Conservation (phyloP, 1,140 invertebrate genomes). For the Drosophila fuyamai region DNA sequence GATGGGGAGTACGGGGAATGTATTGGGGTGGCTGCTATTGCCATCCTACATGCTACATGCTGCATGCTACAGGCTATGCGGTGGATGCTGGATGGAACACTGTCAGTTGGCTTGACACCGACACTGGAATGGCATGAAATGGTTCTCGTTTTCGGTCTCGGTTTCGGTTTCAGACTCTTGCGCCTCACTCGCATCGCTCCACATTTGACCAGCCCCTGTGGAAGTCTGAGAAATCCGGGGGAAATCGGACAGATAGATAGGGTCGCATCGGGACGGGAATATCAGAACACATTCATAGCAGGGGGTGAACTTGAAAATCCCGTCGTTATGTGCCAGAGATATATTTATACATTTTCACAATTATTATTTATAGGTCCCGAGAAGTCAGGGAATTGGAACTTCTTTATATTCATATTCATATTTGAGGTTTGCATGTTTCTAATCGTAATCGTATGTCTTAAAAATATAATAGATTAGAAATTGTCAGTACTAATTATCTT, state of each 20-base stretch:
- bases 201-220: conserved; percentile 47
- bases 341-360: conserved; percentile 52
- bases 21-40: conserved; percentile 6
- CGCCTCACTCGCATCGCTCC: conserved; percentile 15
- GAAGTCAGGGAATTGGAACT: neutral
- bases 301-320: conserved; percentile 80
- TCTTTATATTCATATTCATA: neutral
- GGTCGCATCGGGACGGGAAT: neutral
- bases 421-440: too few species aligned
- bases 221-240: neutral
- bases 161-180: conserved; percentile 19
- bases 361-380: conserved; percentile 38
- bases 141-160: conserved; percentile 19
- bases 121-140: conserved; percentile 23
- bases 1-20: neutral
- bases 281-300: conserved; percentile 37
- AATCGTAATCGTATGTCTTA: too few species aligned
- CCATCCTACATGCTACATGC: too few species aligned
- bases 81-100: conserved; percentile 29
- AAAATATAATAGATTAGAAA: too few species aligned
- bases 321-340: conserved; percentile 51
- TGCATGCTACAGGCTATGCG: neutral
- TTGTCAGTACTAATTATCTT: too few species aligned
- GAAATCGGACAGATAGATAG: conserved; percentile 1
- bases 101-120: conserved; percentile 36